These are phyloP conservation scores for Heliconius erato DNA, from an alignment of 2,888 invertebrate species.

Conservation along the genomic window DNA sequence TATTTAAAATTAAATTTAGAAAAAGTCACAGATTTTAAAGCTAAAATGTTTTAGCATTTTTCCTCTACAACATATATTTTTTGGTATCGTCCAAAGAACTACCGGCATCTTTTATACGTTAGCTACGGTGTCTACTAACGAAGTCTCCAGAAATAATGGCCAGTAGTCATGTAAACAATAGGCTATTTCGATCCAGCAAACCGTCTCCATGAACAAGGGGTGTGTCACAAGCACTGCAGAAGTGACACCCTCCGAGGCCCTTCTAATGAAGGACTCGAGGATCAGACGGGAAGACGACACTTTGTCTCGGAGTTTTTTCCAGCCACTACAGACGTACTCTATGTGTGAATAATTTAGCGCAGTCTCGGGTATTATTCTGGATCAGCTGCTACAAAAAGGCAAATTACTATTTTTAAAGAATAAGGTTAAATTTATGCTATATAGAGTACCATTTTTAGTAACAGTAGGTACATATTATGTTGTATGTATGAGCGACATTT, in stretches of 20 bases:
- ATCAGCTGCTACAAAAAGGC: slow-evolving; percentile 47
- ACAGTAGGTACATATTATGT: too few species aligned
- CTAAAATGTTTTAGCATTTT: not conserved
- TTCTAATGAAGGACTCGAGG: slow-evolving; percentile 71
- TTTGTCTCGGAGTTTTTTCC: slow-evolving; percentile 70
- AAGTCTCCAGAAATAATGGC: slow-evolving; percentile 22
- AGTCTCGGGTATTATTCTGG: slow-evolving; percentile 44
- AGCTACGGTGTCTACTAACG: slow-evolving; percentile 23
- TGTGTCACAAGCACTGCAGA: slow-evolving; percentile 61
- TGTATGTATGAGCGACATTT: not conserved
- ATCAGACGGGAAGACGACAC: slow-evolving; percentile 62
- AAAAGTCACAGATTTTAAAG: not conserved
- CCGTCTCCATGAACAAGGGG: slow-evolving; percentile 50
- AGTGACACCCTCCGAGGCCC: slow-evolving; percentile 58
- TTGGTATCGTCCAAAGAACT: not conserved
- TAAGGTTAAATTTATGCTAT: not conserved
- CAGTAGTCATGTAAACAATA: slow-evolving; percentile 47
- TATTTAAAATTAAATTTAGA: too few species aligned
- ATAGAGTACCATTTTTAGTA: too few species aligned
- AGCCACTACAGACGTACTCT: slow-evolving; percentile 54
- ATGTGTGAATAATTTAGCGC: slow-evolving; percentile 50
- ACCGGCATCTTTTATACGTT: not conserved
- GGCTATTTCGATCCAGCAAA: slow-evolving; percentile 48
- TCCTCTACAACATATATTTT: not conserved
- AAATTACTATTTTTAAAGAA: too few species aligned